These are phyloP conservation scores for Busseola fusca DNA, from an alignment of 2,888 invertebrate genomes.

Conservation along the genomic window DNA sequence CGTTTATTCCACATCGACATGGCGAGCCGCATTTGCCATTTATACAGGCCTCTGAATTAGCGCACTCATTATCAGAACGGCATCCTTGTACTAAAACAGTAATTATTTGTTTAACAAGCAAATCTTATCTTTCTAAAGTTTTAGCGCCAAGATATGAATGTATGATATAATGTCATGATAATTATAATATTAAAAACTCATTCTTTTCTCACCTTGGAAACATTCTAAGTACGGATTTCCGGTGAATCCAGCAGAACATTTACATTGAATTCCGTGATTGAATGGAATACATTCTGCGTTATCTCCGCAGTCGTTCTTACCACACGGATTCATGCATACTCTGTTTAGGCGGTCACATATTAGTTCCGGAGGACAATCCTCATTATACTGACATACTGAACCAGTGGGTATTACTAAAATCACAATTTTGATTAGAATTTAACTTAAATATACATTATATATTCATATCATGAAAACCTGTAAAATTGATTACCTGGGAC, in stretches of 20 bases:
- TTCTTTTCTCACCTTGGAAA: conserved; percentile 84
- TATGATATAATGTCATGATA: background rate
- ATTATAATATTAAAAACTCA: background rate
- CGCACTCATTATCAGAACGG: conserved; percentile 92
- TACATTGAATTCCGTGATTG: conserved; percentile 93
- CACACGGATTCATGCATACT: conserved; percentile 94
- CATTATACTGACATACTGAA: conserved; percentile 95
- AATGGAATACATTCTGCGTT: conserved; percentile 94
- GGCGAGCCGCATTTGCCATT: conserved; percentile 93
- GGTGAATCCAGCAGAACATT: conserved; percentile 92
- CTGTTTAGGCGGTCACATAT: conserved; percentile 95
- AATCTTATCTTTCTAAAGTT: background rate
- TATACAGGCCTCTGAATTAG: conserved; percentile 93
- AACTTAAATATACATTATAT: background rate
- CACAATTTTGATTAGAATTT: conserved; percentile 35
- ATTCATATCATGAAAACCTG: background rate
- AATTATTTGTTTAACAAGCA: background rate
- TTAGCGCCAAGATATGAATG: background rate
- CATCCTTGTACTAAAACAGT: conserved; percentile 90
- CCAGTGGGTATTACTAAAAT: conserved; percentile 78
- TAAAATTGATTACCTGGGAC: conserved; percentile 90
- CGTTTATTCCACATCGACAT: conserved; percentile 93
- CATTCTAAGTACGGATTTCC: conserved; percentile 95
- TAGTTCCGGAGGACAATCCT: conserved; percentile 96
- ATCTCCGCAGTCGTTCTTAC: conserved; percentile 93